Base-by-base conservation (phyloP, 1,140 invertebrate genomes). In the Drosophila sechellia region DNA sequence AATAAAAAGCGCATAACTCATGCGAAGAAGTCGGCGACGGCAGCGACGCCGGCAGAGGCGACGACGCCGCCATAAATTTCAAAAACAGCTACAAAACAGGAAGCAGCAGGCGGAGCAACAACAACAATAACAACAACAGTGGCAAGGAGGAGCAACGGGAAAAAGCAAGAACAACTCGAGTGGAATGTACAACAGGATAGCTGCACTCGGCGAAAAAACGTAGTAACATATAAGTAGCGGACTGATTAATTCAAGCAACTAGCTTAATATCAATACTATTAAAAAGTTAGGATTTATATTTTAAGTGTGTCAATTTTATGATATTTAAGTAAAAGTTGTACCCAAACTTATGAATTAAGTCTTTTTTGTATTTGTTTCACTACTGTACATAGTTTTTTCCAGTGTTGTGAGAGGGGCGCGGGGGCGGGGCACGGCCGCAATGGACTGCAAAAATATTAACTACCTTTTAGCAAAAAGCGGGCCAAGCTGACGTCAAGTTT, bases 71-170 rank as follows among this genome's bases (percentile, higher is more conserved):
- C 74, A 77, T 77, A 75, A 75, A 75, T 75, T 75, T 75, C 72
- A 75, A 77, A 77, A 77, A 77, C 74, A 77, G 73, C 77, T 79
- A 79, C 53, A 80, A 77, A 81, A 81, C 69, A 72, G 72, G 72
- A 75, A 75, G 72, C 72, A 75, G 72, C 72, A 54, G 72, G 72
- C 71, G 42, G 72, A 65, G 71, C 60, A 75, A 48, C 50, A 61
- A 61, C 58, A 61, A 45, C 27, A 54, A 48, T 5, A 27, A 10
- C 45, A 50, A 39, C 52, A 68, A 50, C 22, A 35, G 37, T 0
- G n/a, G 6, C 27, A 37, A 52, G 56, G 34, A 68, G 17, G 34
- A 68, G 17, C 20, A 10, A 35, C 11, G 22, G 27, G n/a, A 5
- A 57, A 71, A 31, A 56, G 35, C 58, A 64, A 40, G 25, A 74